These are phyloP conservation scores for Athene cunicularia DNA, from an alignment of 2,113 vertebrate genomes.

Conservation along the genomic window DNA sequence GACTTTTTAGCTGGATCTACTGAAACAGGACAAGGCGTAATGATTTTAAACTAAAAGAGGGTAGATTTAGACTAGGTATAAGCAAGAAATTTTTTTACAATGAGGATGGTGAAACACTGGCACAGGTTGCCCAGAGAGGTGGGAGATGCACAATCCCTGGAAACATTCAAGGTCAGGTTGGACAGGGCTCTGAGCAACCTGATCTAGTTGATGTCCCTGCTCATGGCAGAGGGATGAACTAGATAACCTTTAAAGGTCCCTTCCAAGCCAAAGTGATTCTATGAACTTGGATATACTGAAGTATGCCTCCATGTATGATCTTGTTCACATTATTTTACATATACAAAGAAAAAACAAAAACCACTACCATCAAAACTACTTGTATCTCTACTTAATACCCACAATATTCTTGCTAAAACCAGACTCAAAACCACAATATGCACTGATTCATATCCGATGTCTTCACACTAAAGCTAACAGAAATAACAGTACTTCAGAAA, in stretches of 20 bases:
- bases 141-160: background rate
- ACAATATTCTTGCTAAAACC: background rate
- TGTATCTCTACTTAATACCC: background rate
- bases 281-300: background rate
- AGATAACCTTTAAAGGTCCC: background rate
- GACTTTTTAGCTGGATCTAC: too few species aligned
- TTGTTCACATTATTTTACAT: background rate
- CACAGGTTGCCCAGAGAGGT: too few species aligned
- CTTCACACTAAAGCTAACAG: background rate
- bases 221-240: too few species aligned
- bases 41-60: too few species aligned
- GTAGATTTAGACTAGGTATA: too few species aligned
- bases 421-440: background rate
- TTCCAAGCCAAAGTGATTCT: too few species aligned
- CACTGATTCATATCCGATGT: background rate
- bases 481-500: background rate
- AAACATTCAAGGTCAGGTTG: background rate
- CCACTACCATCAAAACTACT: background rate
- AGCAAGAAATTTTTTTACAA: too few species aligned
- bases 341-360: background rate
- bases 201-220: background rate
- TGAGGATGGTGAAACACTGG: too few species aligned
- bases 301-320: background rate
- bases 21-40: too few species aligned
- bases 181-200: background rate